A percentile compares a stretch with the other conserved stretches of the same genome.
These are phyloP conservation scores for Graphium colonna DNA, from an alignment of 2,888 invertebrate species.

Conservation along the genomic window DNA sequence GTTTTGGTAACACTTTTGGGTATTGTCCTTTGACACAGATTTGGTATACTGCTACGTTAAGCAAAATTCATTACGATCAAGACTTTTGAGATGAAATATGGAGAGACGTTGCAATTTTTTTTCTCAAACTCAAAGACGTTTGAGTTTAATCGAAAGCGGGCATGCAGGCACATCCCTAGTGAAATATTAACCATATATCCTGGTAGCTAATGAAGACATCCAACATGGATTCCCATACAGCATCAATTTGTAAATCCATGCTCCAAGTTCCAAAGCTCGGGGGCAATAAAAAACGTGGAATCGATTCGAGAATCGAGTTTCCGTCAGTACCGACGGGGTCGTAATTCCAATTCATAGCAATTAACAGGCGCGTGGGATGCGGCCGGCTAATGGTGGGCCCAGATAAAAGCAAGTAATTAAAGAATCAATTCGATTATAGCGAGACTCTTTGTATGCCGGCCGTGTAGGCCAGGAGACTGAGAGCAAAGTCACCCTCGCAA, in stretches of 20 bases:
- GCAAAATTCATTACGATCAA: too few relatives aligned
- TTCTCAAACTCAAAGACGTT: too few relatives aligned
- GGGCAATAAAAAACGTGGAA: constrained; percentile 28
- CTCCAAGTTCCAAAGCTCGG: constrained; percentile 1
- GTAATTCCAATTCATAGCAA: constrained; percentile 39
- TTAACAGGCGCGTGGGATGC: constrained; percentile 50
- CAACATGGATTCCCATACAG: constrained; percentile 2
- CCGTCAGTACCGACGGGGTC: constrained; percentile 20
- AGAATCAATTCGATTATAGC: constrained; percentile 66
- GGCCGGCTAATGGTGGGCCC: constrained; percentile 49
- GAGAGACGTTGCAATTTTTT: too few relatives aligned
- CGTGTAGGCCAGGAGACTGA: constrained; percentile 36
- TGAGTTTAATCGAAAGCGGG: too few relatives aligned
- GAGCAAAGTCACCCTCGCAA: too few relatives aligned
- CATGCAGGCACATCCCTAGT: too few relatives aligned
- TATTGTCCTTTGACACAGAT: too few relatives aligned
- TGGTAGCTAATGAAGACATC: constrained; percentile 4
- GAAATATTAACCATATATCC: not conserved
- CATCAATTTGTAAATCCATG: constrained; percentile 2
- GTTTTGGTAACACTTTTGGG: too few relatives aligned
- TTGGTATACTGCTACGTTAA: too few relatives aligned
- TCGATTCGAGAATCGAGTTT: constrained; percentile 30
- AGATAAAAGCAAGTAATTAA: constrained; percentile 67
- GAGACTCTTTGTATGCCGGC: constrained; percentile 48
- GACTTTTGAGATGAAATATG: too few relatives aligned